Percentiles rank a stretch among this genome's conserved stretches.
Evolutionary conservation across 2,797 vertebrate species (phyloP).

Genomic region (Phrynocephalus vlangalii): DNA sequence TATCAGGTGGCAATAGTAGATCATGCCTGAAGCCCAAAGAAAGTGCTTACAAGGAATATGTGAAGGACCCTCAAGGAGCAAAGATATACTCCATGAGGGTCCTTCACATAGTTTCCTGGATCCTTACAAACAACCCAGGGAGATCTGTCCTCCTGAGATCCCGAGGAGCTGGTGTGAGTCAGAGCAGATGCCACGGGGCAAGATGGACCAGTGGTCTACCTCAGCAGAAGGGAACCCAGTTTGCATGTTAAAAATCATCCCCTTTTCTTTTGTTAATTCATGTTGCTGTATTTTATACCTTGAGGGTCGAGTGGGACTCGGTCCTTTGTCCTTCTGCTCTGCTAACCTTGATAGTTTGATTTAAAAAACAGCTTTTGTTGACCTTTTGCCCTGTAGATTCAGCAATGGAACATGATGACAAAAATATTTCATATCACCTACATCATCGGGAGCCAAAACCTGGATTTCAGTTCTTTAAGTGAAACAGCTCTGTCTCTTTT

Average conservation of each 20-base stretch:
- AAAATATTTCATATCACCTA: not conserved
- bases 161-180: not conserved
- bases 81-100: not conserved
- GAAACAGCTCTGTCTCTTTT: conserved; percentile 48
- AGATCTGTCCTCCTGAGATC: not conserved
- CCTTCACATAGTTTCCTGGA: too few relatives aligned
- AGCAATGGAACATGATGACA: accelerated
- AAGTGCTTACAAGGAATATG: not conserved
- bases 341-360: not conserved
- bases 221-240: not conserved
- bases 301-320: not conserved
- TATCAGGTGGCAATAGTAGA: not conserved
- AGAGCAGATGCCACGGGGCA: not conserved
- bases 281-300: conserved; percentile 1
- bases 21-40: not conserved
- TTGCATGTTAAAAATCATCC: not conserved
- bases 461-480: conserved; percentile 55
- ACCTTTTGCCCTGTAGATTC: conserved; percentile 21
- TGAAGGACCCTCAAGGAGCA: not conserved
- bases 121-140: not conserved
- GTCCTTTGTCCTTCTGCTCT: not conserved
- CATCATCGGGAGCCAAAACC: accelerated
- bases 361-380: not conserved
- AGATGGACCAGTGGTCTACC: not conserved
- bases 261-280: accelerated